These are phyloP conservation scores for Bombus waltoni DNA, from an alignment of 1,140 invertebrate genomes.

Conservation along the genomic window DNA sequence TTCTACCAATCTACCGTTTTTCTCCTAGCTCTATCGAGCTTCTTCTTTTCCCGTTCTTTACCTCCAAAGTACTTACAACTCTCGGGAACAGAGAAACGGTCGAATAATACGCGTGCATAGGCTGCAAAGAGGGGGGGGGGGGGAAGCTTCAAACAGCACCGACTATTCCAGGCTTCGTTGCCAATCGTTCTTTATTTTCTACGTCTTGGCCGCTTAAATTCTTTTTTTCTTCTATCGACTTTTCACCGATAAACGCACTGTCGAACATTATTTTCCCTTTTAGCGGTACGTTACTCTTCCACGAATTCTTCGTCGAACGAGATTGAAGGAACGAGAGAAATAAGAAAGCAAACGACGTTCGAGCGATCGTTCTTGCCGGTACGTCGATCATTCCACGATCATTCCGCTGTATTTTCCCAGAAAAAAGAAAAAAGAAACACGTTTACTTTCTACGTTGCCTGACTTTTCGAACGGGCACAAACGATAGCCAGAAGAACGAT, in stretches of 20 bases:
- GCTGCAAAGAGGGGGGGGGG: neutral
- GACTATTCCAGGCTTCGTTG: neutral
- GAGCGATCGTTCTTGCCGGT: slow-evolving; percentile 11
- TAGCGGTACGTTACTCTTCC: neutral
- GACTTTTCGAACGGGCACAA: neutral
- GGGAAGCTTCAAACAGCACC: neutral
- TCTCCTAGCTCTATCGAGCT: neutral
- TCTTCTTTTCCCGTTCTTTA: slow-evolving; percentile 1
- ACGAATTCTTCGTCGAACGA: neutral
- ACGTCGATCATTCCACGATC: slow-evolving; percentile 51
- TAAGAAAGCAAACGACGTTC: neutral
- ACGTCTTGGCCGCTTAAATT: neutral
- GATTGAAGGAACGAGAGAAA: neutral
- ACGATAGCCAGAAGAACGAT: slow-evolving; percentile 2
- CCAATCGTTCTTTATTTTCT: neutral
- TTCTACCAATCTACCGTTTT: neutral
- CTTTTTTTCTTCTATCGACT: neutral
- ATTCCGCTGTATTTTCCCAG: slow-evolving; percentile 19
- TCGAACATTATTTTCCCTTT: neutral
- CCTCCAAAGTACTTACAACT: slow-evolving; percentile 33
- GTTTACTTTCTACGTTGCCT: neutral
- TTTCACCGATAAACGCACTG: neutral
- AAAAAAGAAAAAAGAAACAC: neutral
- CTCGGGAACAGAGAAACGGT: neutral
- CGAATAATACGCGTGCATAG: neutral